Base-by-base conservation (phyloP, 2,113 vertebrate species). In the Chaetops frenatus region DNA sequence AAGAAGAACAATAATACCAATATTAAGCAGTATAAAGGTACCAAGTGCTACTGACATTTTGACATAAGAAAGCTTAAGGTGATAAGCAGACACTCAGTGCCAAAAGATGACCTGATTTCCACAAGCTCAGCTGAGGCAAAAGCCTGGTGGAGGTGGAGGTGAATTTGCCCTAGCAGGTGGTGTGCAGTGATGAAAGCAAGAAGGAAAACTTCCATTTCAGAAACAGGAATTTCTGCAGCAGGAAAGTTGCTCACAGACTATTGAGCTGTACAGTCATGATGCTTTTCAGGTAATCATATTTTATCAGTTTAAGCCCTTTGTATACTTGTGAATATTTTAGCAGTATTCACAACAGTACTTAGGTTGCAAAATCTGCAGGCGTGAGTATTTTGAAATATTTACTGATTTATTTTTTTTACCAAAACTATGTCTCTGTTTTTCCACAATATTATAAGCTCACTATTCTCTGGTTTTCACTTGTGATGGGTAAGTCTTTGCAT, bases 21-120 rank as follows among this genome's bases (percentile, higher is more conserved):
- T 78, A 66, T 70, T 90, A 90, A 93, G 76, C 50, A 83, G 60
- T 62, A 84, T 88, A 88, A 77, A 93, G 93, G 51, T 80, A 88
- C 45, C 16, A 28, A 58, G 33, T 44, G 27, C 47, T 58, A 23
- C 88, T 88, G 95, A 78, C 82, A 81, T 81, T 82, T 82, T 77
- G 80, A 90, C 79, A 81, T 25, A 31, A 78, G 60, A 80, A 93
- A 95, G 58, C 60, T 90, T 77, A 92, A 92, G 74, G 54, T 90
- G 79, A 92, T 77, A 58, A 73, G 77, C 11, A 70, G 80, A 38
- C 15, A 35, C 20, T 70, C 23, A 24, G 64, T 58, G 76, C 50
- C 74, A 90, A 78, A 86, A 58, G 22, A 65, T 69, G 36, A 17
- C 70, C 50, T 35, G 38, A 54, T 47, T 70, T 73, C 56, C 72